Conservation (phyloP, 2,797 vertebrate species). For the Graptemys geographica region DNA sequence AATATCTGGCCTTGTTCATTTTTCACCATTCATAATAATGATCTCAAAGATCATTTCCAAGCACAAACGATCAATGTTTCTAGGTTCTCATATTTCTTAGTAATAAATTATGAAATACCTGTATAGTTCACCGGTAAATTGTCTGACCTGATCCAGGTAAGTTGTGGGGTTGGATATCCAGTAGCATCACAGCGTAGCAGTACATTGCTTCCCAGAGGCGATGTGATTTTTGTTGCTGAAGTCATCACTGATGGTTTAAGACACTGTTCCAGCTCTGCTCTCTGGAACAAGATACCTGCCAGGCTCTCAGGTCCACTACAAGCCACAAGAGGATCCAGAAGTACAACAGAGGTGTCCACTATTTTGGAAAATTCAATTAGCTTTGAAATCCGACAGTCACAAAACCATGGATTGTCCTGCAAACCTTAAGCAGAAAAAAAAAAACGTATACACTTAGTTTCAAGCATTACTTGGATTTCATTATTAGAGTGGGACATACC, state of each 20-base stretch:
- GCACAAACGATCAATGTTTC: not conserved
- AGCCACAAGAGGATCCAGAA: slow-evolving; percentile 89
- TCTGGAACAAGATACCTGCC: slow-evolving; percentile 90
- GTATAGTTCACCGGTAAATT: slow-evolving; percentile 87
- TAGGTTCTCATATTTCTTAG: not conserved
- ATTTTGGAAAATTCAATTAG: slow-evolving; percentile 93
- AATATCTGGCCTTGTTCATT: not conserved
- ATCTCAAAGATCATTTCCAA: not conserved
- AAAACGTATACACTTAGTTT: not conserved
- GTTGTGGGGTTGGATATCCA: slow-evolving; percentile 91
- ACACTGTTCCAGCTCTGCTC: slow-evolving; percentile 92
- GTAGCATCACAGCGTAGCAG: slow-evolving; percentile 94
- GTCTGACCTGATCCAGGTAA: slow-evolving; percentile 88
- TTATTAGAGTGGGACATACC: not conserved
- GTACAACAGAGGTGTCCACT: slow-evolving; percentile 80
- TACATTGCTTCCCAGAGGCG: slow-evolving; percentile 91
- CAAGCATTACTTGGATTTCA: not conserved
- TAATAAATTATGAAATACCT: slow-evolving; percentile 82
- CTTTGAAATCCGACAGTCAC: slow-evolving; percentile 96
- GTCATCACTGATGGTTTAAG: slow-evolving; percentile 93
- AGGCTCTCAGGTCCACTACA: slow-evolving; percentile 92
- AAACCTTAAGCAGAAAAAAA: slow-evolving; percentile 83
- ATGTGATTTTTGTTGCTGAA: slow-evolving; percentile 96
- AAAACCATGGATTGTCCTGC: slow-evolving; percentile 98
- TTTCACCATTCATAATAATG: not conserved